These are phyloP conservation scores for Sylvilagus floridanus DNA, from an alignment of 2,797 vertebrate genomes.

Conservation along the genomic window DNA sequence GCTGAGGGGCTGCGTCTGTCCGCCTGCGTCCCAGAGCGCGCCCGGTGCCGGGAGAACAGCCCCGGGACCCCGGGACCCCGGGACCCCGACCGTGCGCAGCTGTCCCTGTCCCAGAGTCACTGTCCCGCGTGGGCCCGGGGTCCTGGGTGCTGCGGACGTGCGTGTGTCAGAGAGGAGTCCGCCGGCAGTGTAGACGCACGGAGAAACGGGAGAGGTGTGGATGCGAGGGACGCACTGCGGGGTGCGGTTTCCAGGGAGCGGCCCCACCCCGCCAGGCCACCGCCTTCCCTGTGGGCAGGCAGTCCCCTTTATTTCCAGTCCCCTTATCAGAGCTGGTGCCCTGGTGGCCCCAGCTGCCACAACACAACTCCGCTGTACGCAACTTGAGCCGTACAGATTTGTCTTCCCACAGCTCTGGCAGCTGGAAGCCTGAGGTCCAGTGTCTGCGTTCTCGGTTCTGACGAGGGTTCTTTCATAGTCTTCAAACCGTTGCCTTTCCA, in stretches of 20 bases:
- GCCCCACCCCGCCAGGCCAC: not conserved
- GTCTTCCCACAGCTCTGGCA: not conserved
- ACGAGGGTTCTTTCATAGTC: not conserved
- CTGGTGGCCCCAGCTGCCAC: not conserved
- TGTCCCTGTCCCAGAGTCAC: too few species aligned
- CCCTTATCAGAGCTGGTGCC: not conserved
- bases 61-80: too few species aligned
- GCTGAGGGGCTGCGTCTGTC: too few species aligned
- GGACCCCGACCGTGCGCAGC: too few species aligned
- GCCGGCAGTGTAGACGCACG: too few species aligned
- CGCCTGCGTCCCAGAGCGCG: too few species aligned
- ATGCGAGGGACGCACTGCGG: too few species aligned
- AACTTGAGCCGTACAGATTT: not conserved
- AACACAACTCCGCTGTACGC: not conserved
- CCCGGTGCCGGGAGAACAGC: too few species aligned
- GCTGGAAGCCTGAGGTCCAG: not conserved
- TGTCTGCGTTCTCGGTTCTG: not conserved
- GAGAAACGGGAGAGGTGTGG: not conserved
- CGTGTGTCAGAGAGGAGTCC: too few species aligned
- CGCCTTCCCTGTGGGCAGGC: not conserved
- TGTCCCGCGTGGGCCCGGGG: not conserved
- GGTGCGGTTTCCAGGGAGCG: too few species aligned
- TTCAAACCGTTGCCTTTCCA: too few species aligned
- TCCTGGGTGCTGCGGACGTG: too few species aligned
- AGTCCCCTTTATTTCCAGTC: not conserved